Base-by-base conservation (phyloP, 2,113 vertebrate genomes). In the Crypturellus undulatus region DNA sequence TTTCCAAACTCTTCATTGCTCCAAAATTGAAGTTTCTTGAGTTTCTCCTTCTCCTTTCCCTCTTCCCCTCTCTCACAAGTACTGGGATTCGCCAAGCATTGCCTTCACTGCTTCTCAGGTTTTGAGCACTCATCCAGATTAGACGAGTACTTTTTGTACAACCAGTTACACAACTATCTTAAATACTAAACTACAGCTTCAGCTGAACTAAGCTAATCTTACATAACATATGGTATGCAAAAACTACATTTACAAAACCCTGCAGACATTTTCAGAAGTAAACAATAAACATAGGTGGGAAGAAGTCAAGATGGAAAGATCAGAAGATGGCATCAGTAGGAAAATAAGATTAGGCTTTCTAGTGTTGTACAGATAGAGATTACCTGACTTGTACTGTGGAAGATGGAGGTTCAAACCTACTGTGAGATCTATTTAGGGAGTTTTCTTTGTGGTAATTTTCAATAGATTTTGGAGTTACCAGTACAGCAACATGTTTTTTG, bases 101-200 rank as follows among this genome's bases (percentile, higher is more conserved):
- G 34, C 25, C 24, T 34, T 20, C 75, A 24, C 21, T 67, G 19
- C 3, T 2, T n/a, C 32, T 89, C 77, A 76, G 18, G 58, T 81
- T 92, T 89, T 47, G 76, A 63, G 58, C 22, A 59, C 8, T 17
- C 10, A 16, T 56, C 25, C 14, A 30, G 58, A 81, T 84, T 15
- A 84, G 47, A 79, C 52, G 25, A 92, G 52, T 17, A 79, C 70
- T 1, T 94, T 96, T 84, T 84, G 80, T 49, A 81, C 62, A 84
- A 84, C 70, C 73, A 91, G 89, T 93, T 89, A 87, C 89, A 65
- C 86, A 81, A 34, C 89, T 87, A 84, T 86, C 43, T 34, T 79
- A 71, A 92, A 86, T 24, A 60, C 34, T 25, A 64, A 90, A 90
- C 19, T 68, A n/a, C 24, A 84, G 43, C 58, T 93, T 84, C 51